Evolutionary conservation across 2,113 vertebrate species (phyloP), one percentile per base, ranked within the genome.

Genomic region (Hemibagrus wyckioides): DNA sequence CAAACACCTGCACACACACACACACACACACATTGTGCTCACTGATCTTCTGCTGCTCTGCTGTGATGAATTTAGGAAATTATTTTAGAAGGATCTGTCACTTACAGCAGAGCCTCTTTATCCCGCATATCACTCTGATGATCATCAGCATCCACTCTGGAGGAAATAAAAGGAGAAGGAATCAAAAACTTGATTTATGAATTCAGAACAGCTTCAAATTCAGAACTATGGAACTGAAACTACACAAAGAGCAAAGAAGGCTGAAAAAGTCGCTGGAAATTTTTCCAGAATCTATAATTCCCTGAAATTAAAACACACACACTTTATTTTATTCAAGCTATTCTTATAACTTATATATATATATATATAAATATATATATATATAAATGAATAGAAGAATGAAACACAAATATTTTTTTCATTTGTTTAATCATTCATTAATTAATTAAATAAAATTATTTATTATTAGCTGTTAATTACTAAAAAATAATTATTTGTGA

Each of bases 81-180:
- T n/a, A n/a, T n/a, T n/a, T n/a, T n/a, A 59, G 30, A 4, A 82
- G 36, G 57, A 57, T 0, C 0, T n/a, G 28, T 71, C 61, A 96
- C 97, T 96, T 93, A 99, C 98, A 98, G 95, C 90, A 97, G 97
- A 14, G 97, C 96, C 94, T 99, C 97, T 90, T 97, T 97, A 91
- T 96, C 94, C 2, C 95, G 95, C 93, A 96, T 95, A 2, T 96
- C 93, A 5, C 91, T 90, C 87, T 95, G 93, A 1, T 96, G 93
- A 91, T 94, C 93, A 88, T 94, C 92, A 87, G 87, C 93, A 85
- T 96, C 96, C 77, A 91, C 95, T 92, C 97, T 98, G 88, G n/a
- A 80, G 67, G 30, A 9, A 67, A 84, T 73, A 11, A 89, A 63
- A 80, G 0, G 6, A 8, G n/a, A n/a, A n/a, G n/a, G n/a, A 7